Evolutionary conservation across 2,888 invertebrate species (phyloP).

Genomic region (Sesia apiformis): DNA sequence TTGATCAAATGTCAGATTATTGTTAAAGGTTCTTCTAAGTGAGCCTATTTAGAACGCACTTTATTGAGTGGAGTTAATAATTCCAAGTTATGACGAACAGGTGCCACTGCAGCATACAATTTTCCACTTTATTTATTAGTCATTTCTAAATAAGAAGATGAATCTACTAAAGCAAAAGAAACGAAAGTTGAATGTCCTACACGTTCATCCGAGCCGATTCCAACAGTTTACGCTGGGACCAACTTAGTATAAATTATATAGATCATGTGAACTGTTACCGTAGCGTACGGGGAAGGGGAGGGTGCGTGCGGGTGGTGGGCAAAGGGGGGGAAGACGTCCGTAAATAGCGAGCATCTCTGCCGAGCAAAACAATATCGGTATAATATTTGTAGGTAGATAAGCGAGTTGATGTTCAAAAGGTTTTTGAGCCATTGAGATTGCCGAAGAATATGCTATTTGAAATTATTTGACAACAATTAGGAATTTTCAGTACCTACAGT

Average conservation of each 20-base stretch:
- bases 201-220: constrained; percentile 53
- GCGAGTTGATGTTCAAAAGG: not conserved
- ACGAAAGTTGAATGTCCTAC: constrained; percentile 62
- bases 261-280: constrained; percentile 58
- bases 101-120: too few species aligned
- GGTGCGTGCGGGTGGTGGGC: constrained; percentile 16
- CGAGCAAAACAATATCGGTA: constrained; percentile 69
- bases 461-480: too few species aligned
- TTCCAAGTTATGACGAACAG: too few species aligned
- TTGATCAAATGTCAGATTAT: too few species aligned
- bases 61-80: too few species aligned
- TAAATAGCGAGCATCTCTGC: constrained; percentile 66
- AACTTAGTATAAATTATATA: constrained; percentile 67
- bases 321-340: constrained; percentile 48
- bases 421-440: not conserved
- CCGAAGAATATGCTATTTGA: too few species aligned
- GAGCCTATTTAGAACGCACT: too few species aligned
- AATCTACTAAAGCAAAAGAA: too few species aligned
- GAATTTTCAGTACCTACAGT: too few species aligned
- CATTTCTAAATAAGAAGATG: too few species aligned
- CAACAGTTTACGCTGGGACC: constrained; percentile 68
- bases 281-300: constrained; percentile 31
- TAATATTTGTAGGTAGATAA: constrained; percentile 38
- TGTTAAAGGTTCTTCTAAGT: too few species aligned
- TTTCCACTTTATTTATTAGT: too few species aligned